phyloP scores from a whole-genome alignment of 1,140 invertebrate species.

The Anastatus disparis region DNA sequence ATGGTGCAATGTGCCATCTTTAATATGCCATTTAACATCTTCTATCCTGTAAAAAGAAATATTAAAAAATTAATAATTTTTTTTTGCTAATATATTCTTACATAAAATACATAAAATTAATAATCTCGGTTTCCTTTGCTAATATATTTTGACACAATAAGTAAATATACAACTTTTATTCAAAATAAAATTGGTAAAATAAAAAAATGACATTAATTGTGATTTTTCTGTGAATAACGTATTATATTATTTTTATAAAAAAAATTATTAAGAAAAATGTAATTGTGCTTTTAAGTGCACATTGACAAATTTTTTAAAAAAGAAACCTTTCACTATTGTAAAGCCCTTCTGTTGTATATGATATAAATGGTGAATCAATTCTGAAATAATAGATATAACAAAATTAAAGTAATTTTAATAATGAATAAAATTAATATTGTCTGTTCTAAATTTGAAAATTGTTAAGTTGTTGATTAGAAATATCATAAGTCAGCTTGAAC shows the following conservation, averaged over 20 bases:
- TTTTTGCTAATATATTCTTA: constrained; percentile 23
- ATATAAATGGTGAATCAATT: constrained; percentile 63
- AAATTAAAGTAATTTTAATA: constrained; percentile 12
- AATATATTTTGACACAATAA: no score
- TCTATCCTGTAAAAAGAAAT: constrained; percentile 52
- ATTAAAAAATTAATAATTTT: constrained; percentile 29
- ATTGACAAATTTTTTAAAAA: constrained; percentile 36
- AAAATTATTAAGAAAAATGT: constrained; percentile 34
- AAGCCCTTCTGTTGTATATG: constrained; percentile 62
- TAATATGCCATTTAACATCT: constrained; percentile 72
- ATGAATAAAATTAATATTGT: no score
- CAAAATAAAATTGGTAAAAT: constrained; percentile 14
- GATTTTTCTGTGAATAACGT: no score
- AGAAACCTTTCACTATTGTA: constrained; percentile 61
- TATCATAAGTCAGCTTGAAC: neutral
- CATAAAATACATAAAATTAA: constrained; percentile 22
- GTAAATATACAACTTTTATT: no score
- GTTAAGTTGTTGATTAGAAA: no score
- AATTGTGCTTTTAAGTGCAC: constrained; percentile 37
- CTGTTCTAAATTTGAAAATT: no score
- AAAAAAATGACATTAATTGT: neutral
- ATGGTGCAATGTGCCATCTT: constrained; percentile 73
- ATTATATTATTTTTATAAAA: no score
- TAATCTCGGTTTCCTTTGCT: no score
- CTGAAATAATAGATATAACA: constrained; percentile 53